Base-by-base conservation (phyloP, 2,888 invertebrate species). In the Chouioia cunea region DNA sequence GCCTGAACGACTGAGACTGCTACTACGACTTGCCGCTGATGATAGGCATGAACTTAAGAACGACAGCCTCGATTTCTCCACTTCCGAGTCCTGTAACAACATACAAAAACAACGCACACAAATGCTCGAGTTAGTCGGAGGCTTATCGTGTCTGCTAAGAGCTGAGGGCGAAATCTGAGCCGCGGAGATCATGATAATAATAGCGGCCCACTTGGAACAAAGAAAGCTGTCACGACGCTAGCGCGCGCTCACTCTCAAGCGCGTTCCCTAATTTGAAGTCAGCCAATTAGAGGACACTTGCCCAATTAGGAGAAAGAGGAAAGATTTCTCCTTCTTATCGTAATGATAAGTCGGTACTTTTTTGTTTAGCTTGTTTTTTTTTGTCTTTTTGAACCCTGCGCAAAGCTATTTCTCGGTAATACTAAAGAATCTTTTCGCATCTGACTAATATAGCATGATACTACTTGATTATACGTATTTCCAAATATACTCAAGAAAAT, bases 41-140 rank as follows among this genome's bases (percentile, higher is more conserved):
- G 79, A 73, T 66, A 82, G 78, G 52, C 76, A 75, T 48, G 83
- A 76, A 14, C 79, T 79, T 73, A 85, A 78, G 69, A 82, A 77
- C 14, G 85, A 79, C 68, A 85, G 76, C 73, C 84, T 76, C 52
- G 84, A 81, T 73, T 85, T 85, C 74, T 82, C 84, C 64, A 81
- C 77, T 71, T 83, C 85, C 36, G 83, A 80, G 50, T 83, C 83
- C 85, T 85, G 82, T 0, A 85, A 85, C 79, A 82, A 4, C 27
- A 53, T 57, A 60, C 36, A 12, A 50, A 69, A 48, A 65, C 4
- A 23, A 14, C 15, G 23, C 14, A 20, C 1, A 16, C 23, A 22
- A 23, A 23, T 53, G 23, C 15, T 53, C 23, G 20, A 14, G 15
- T 53, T 15, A 23, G 36, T 56, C 10, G 56, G n/a, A 36, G 43